Base-by-base conservation (phyloP, 92 coral and sea anemone species). In the Zoanthus solanderi region DNA sequence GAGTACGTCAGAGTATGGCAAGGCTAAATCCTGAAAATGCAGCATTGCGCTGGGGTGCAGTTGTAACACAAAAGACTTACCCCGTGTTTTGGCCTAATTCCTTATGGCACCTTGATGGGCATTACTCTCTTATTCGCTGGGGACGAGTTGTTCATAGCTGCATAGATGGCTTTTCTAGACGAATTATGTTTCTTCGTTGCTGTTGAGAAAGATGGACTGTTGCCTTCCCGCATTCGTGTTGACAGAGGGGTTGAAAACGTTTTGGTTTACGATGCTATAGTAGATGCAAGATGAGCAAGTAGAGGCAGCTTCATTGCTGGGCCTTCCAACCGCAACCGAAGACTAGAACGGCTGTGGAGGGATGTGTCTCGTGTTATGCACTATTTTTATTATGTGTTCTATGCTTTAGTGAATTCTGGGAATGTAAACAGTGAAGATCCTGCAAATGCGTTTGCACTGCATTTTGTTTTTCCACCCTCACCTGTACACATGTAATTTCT, bases 161-260 rank as follows among this genome's bases (percentile, higher is more conserved):
- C 72, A 83, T 84, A 15, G 92, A 89, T 89, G 91, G 88, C 63
- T 83, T 89, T 76, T 89, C 88, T 15, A 77, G 91, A 53, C 87
- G 87, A 65, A 71, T 90, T 5, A 90, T 86, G 88, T 90, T 52
- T 57, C 65, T 90, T 12, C 67, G 52, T 14, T 86, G 90, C 87
- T 58, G 76, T 90, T 80, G 90, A 86, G 69, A 60, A 72, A 63
- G 90, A 78, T 85, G 83, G 83, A 60, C 78, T 72, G 78, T 86
- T 90, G 93, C 93, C 93, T 37, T 90, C 93, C 31, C 84, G 92
- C 29, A 87, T 90, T 32, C 87, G 90, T 32, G 93, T 90, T n/a
- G 92, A 90, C 78, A 73, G 75, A 56, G 83, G 90, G 18, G 92
- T 85, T 2, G 90, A 90, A 58, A 58, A 58, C 0, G 66, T 58